These are phyloP conservation scores for Tribolium freemani DNA, from an alignment of 2,888 invertebrate genomes.

Conservation along the genomic window DNA sequence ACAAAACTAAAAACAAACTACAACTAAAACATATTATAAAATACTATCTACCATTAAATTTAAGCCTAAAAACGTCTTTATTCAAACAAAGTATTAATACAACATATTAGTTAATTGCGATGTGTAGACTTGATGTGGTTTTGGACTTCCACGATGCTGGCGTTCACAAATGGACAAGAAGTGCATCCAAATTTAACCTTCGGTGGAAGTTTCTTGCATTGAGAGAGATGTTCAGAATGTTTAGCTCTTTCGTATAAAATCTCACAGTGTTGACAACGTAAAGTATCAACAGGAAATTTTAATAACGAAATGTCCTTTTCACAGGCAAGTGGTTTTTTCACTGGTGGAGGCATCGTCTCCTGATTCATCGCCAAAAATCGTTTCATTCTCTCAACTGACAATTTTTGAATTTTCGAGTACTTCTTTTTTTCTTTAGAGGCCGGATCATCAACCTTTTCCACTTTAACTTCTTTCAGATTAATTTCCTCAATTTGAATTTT, in stretches of 20 bases:
- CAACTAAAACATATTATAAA: background rate
- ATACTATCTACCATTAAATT: slow-evolving; percentile 1
- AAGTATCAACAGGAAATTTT: slow-evolving; percentile 59
- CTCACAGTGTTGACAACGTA: slow-evolving; percentile 61
- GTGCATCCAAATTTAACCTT: slow-evolving; percentile 60
- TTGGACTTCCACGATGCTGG: slow-evolving; percentile 56
- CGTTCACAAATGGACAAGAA: slow-evolving; percentile 60
- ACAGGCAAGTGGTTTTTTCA: slow-evolving; percentile 53
- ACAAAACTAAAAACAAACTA: slow-evolving; percentile 18
- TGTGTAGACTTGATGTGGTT: slow-evolving; percentile 55
- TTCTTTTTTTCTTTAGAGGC: slow-evolving; percentile 1
- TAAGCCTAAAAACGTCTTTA: background rate
- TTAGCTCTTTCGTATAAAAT: slow-evolving; percentile 57
- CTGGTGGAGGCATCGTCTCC: slow-evolving; percentile 51
- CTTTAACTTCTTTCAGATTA: slow-evolving; percentile 7
- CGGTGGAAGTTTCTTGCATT: slow-evolving; percentile 55
- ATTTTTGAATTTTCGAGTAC: background rate
- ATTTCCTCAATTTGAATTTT: background rate
- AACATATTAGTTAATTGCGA: slow-evolving; percentile 18
- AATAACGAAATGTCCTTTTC: slow-evolving; percentile 54
- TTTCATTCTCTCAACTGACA: slow-evolving; percentile 52
- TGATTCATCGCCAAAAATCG: slow-evolving; percentile 60
- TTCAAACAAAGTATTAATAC: slow-evolving; percentile 5
- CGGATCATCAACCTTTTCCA: slow-evolving; percentile 19
- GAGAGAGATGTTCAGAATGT: slow-evolving; percentile 54